phyloP scores from a whole-genome alignment of 1,140 invertebrate genomes.

The Hetaerina americana region DNA sequence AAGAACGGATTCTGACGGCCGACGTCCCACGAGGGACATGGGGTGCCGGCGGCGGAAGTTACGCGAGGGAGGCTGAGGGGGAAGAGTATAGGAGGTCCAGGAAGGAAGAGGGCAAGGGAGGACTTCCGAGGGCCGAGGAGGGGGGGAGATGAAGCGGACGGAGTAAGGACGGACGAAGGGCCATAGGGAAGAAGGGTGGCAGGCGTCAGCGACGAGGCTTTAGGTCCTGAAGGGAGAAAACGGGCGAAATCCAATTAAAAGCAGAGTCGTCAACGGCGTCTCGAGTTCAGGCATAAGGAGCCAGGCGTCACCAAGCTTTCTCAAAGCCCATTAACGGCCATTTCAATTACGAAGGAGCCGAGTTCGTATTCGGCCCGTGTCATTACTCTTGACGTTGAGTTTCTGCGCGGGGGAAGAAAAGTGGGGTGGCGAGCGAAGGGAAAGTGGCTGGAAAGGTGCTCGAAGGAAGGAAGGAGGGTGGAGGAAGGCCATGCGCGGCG shows the following conservation, averaged over 20 bases:
- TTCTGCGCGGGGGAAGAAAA: no score
- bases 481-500: no score
- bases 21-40: no score
- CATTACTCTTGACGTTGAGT: neutral
- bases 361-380: neutral
- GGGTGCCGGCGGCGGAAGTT: no score
- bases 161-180: neutral
- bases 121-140: no score
- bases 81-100: no score
- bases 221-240: neutral
- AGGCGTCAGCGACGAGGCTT: neutral
- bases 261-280: neutral
- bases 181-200: neutral
- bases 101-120: no score
- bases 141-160: neutral
- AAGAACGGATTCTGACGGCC: neutral
- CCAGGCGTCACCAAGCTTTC: neutral
- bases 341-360: neutral
- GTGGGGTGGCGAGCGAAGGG: no score
- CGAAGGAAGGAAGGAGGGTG: no score
- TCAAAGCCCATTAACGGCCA: neutral
- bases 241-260: neutral
- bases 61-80: no score
- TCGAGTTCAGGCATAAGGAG: neutral
- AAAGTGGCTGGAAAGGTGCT: no score